These are phyloP conservation scores for Microctenopoma lineatum DNA, from an alignment of 2,797 vertebrate genomes.

Conservation along the genomic window DNA sequence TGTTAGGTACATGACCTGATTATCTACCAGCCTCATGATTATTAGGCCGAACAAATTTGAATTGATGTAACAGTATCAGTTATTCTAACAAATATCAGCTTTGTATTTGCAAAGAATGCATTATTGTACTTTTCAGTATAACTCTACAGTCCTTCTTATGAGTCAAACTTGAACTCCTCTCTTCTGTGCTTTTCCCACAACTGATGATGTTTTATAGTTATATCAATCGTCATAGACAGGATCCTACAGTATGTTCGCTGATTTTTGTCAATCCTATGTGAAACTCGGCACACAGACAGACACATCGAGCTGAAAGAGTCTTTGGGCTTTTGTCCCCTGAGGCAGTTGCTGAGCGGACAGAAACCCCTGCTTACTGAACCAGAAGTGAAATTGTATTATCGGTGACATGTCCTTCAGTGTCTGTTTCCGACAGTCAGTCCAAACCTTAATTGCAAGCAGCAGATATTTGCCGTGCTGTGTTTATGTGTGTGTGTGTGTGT, in stretches of 20 bases:
- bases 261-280: constrained; percentile 38
- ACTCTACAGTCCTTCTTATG: not conserved
- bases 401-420: constrained; percentile 45
- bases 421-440: constrained; percentile 2
- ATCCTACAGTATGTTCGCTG: constrained; percentile 17
- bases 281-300: constrained; percentile 30
- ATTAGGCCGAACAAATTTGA: too few relatives aligned
- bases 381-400: constrained; percentile 37
- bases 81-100: not conserved
- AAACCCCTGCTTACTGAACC: constrained; percentile 45
- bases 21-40: not conserved
- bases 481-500: constrained; percentile 2
- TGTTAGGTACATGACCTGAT: not conserved
- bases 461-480: constrained; percentile 10
- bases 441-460: constrained; percentile 38
- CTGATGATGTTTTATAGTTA: constrained; percentile 3
- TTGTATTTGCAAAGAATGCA: not conserved
- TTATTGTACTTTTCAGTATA: not conserved
- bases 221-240: constrained; percentile 4
- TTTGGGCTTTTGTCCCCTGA: constrained; percentile 48
- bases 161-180: not conserved
- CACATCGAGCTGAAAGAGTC: constrained; percentile 26
- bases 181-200: not conserved
- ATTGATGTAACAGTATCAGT: too few relatives aligned
- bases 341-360: constrained; percentile 55